Base-by-base conservation (phyloP, 2,113 vertebrate species). In the Clarias macrocephalus region DNA sequence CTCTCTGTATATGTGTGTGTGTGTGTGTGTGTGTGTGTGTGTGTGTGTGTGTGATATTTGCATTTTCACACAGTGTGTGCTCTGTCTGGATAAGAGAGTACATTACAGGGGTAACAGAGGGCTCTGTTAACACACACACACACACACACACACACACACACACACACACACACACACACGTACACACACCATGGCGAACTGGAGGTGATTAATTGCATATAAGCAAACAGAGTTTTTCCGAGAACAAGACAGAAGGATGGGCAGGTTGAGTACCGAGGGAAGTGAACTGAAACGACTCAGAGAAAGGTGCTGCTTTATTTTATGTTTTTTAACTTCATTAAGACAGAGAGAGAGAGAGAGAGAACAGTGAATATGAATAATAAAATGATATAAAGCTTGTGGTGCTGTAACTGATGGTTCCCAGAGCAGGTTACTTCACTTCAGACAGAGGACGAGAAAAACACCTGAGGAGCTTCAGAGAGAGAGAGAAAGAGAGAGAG, bases 121-220 rank as follows among this genome's bases (percentile, higher is more conserved):
- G 52, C 75, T 15, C 15, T 79, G 52, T 79, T 79, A 57, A 77
- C 5, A 73, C 70, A 42, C 33, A 18, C 66, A 70, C 66, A 66
- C n/a, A 66, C 63, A 66, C 28, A 16, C 15, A n/a, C n/a, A 28
- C n/a, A 25, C 65, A 65, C 63, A 28, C 63, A 66, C 63, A 30
- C 37, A 23, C 70, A 70, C 66, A 66, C n/a, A 66, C 63, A 66
- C 28, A 16, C 15, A n/a, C n/a, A 28, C n/a, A 25, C 65, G n/a
- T 25, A 28, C 63, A 66, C 63, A 30, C 37, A 23, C 70, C 30
- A 25, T 0, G 25, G 42, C 21, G 91, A 89, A 88, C 90, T 89
- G 66, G 54, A 90, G 88, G 92, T 93, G 91, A 94, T 95, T 93
- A 95, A 94, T 95, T 95, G 94, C 92, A 94, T 95, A 95, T 95